A percentile compares a stretch with the other conserved stretches of the same genome.
phyloP scores from a whole-genome alignment of 2,797 vertebrate genomes.

The Neosilurus mollespiculum region DNA sequence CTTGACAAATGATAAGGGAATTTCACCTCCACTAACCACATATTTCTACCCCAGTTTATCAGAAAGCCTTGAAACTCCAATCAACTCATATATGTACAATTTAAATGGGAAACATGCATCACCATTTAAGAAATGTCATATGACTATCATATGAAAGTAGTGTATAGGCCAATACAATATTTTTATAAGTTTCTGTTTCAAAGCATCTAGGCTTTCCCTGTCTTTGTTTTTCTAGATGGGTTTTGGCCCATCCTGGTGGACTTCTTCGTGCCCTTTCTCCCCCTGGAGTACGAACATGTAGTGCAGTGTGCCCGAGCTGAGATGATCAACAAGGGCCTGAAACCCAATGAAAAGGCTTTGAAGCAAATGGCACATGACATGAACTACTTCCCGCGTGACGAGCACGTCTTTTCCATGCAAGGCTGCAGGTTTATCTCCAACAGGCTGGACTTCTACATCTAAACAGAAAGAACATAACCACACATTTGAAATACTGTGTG shows the following conservation, averaged over 20 bases:
- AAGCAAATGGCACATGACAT: conserved; percentile 79
- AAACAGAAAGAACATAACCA: neutral
- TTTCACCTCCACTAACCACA: too few relatives aligned
- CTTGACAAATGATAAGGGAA: too few relatives aligned
- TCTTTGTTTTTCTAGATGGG: conserved; percentile 73
- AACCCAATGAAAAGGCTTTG: conserved; percentile 61
- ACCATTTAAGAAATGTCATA: too few relatives aligned
- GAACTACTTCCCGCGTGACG: conserved; percentile 82
- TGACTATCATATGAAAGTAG: too few relatives aligned
- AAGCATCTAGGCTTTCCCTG: neutral
- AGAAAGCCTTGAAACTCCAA: too few relatives aligned
- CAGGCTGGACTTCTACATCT: conserved; percentile 81
- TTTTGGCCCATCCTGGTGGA: conserved; percentile 91
- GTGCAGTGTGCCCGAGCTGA: conserved; percentile 82
- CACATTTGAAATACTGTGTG: neutral
- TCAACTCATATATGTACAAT: too few relatives aligned
- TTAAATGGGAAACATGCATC: too few relatives aligned
- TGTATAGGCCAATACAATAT: neutral
- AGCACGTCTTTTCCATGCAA: conserved; percentile 83
- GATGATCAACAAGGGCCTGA: conserved; percentile 66
- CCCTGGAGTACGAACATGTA: conserved; percentile 85
- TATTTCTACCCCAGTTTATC: too few relatives aligned
- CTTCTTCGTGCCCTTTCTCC: conserved; percentile 91
- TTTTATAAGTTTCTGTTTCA: neutral
- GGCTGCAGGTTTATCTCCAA: conserved; percentile 90